Base-by-base conservation (phyloP, 2,797 vertebrate species). In the Scomberomorus guttatus region DNA sequence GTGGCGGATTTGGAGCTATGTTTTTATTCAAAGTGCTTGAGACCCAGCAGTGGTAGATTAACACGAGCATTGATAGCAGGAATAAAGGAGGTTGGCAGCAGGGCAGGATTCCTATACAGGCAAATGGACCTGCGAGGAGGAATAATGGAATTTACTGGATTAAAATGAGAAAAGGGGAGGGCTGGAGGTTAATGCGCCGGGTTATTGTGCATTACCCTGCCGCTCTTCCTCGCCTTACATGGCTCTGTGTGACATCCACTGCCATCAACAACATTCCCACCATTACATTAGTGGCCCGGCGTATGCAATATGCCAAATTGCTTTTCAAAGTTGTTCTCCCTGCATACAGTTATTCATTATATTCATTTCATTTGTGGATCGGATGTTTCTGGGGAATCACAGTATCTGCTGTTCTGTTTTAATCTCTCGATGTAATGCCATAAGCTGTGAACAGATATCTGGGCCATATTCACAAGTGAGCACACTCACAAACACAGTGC, bases 71-170 rank as follows among this genome's bases (percentile, higher is more conserved):
- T 71, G 80, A 87, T 77, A 76, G 84, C 64, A 60, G 78, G 82
- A 88, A 82, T 88, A 87, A 87, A 91, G 34, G 77, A 84, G 75
- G 77, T 9, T 72, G 73, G 82, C 57, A 78, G 81, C 80, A 86
- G 81, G 68, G 65, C 17, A 70, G 74, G 78, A 90, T 90, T 91
- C 87, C 84, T 75, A 34, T 71, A 67, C 82, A 86, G 85, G 75
- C 88, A 94, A 92, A 92, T 91, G 87, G 90, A 84, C 67, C 58
- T 71, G 78, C 66, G 6, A 83, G 72, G 83, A 77, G 55, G 89
- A 94, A 94, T 93, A 94, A 95, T 94, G 91, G 92, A 94, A 94
- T 94, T 93, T 93, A 88, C 85, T 75, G 90, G 93, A 95, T 94
- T 95, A 94, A 92, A 91, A 88, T 62, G 73, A 83, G 79, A 83